Percentiles rank a stretch among this genome's conserved stretches.
phyloP scores from a whole-genome alignment of 2,888 invertebrate species.

The Serripes groenlandicus region DNA sequence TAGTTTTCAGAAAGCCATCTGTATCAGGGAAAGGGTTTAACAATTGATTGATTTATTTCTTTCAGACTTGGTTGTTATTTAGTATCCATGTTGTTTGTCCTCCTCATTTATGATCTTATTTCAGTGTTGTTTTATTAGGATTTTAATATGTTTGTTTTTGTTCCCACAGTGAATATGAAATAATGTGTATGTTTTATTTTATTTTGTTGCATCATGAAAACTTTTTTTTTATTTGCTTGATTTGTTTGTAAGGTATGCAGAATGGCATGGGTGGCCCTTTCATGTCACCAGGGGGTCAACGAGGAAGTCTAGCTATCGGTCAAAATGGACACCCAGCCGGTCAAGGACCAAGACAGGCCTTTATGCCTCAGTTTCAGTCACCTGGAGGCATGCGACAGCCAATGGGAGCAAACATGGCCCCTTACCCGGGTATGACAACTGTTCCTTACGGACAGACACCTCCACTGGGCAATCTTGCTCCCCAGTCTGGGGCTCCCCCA shows the following conservation, averaged over 20 bases:
- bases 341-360: slow-evolving; percentile 58
- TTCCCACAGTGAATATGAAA: background rate
- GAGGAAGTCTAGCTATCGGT: slow-evolving; percentile 46
- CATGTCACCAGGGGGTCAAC: slow-evolving; percentile 57
- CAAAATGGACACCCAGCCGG: slow-evolving; percentile 28
- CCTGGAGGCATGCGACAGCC: slow-evolving; percentile 60
- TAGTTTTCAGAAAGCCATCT: no score
- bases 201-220: slow-evolving; percentile 47
- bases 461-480: slow-evolving; percentile 52
- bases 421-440: slow-evolving; percentile 69
- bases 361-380: slow-evolving; percentile 68
- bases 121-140: background rate
- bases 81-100: background rate
- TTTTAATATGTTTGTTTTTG: slow-evolving; percentile 9
- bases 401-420: slow-evolving; percentile 52
- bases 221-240: slow-evolving; percentile 58
- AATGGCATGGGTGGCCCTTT: slow-evolving; percentile 61
- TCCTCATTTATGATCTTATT: background rate
- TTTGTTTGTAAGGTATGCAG: slow-evolving; percentile 70
- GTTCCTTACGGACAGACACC: slow-evolving; percentile 67
- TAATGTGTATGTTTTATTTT: slow-evolving; percentile 17
- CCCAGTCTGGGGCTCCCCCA: slow-evolving; percentile 50
- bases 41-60: no score
- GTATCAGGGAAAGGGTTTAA: no score
- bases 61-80: no score